phyloP scores from a whole-genome alignment of 2,888 invertebrate genomes.

The Watsonalla cultraria region DNA sequence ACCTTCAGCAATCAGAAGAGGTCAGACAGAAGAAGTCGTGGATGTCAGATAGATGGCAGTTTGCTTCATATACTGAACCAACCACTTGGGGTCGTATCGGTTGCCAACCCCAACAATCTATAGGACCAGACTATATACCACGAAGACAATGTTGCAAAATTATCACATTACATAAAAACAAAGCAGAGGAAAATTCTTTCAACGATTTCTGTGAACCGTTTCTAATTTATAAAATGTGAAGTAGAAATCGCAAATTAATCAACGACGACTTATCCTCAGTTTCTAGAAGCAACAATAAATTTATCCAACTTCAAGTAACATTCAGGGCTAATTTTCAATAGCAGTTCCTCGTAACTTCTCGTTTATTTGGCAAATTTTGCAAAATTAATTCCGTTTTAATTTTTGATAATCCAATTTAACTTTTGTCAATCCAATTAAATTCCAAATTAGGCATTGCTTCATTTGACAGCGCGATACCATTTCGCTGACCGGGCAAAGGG shows the following conservation, averaged over 20 bases:
- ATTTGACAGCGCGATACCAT: slow-evolving; percentile 15
- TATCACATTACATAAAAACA: no score
- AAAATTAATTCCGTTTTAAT: background rate
- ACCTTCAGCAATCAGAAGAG: no score
- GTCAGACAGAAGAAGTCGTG: no score
- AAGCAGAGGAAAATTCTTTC: no score
- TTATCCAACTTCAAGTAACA: background rate
- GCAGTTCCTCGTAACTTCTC: background rate
- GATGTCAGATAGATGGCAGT: no score
- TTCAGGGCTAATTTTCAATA: background rate
- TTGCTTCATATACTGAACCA: no score
- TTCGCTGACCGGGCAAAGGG: slow-evolving; percentile 54
- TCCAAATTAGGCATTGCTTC: background rate
- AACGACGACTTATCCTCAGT: background rate
- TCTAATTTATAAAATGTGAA: background rate
- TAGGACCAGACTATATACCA: no score
- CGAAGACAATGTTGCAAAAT: no score
- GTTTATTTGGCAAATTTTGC: background rate
- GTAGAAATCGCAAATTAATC: background rate
- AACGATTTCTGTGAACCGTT: background rate
- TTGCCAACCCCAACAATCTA: no score
- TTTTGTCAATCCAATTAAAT: background rate
- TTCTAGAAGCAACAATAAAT: background rate
- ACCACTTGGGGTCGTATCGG: no score
- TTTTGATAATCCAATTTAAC: background rate